phyloP scores from a whole-genome alignment of 1,140 invertebrate species.

The Dufourea novaeangliae region DNA sequence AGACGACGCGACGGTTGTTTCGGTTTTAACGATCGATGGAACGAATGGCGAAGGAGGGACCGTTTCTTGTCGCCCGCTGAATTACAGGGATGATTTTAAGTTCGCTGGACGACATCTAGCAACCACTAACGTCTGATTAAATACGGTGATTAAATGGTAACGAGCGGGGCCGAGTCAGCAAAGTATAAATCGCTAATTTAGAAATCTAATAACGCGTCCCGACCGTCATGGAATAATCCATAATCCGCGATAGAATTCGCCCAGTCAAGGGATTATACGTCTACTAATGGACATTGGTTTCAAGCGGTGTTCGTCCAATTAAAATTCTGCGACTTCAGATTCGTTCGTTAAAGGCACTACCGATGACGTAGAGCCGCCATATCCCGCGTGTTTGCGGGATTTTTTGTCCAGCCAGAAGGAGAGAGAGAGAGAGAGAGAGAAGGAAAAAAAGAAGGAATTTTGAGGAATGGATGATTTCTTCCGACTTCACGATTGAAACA shows the following conservation, averaged over 20 bases:
- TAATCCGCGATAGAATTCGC: slow-evolving; percentile 41
- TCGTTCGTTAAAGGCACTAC: background rate
- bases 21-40: slow-evolving; percentile 24
- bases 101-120: no score
- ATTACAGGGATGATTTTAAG: slow-evolving; percentile 10
- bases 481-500: background rate
- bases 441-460: background rate
- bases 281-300: slow-evolving; percentile 28
- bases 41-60: background rate
- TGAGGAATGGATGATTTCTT: background rate
- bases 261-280: background rate
- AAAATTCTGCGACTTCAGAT: slow-evolving; percentile 45
- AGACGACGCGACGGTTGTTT: slow-evolving; percentile 18
- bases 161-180: slow-evolving; percentile 25
- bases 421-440: background rate
- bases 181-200: slow-evolving; percentile 59
- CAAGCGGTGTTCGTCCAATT: slow-evolving; percentile 18
- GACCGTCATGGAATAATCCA: slow-evolving; percentile 25
- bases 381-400: background rate
- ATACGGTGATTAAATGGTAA: slow-evolving; percentile 57
- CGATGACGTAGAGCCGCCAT: background rate
- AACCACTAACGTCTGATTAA: slow-evolving; percentile 43
- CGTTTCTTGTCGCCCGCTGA: slow-evolving; percentile 30
- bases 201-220: slow-evolving; percentile 37
- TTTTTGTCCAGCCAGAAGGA: background rate